phyloP scores from a whole-genome alignment of 1,140 invertebrate species.

The Pogonomyrmex barbatus region DNA sequence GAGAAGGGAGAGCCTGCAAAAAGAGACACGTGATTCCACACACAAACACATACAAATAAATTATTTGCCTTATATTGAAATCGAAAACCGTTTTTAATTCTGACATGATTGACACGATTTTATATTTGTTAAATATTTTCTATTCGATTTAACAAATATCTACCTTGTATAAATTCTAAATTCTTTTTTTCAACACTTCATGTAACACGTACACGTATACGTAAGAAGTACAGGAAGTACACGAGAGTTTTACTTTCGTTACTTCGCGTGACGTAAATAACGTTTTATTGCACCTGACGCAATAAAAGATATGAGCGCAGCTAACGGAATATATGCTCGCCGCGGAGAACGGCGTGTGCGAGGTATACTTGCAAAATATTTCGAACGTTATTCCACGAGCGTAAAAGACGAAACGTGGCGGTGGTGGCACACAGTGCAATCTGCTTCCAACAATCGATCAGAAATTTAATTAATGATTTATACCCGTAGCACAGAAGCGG shows the following conservation, averaged over 20 bases:
- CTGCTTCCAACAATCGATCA: background rate
- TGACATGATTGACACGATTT: background rate
- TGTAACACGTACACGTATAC: background rate
- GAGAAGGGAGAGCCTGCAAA: background rate
- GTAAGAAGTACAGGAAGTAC: background rate
- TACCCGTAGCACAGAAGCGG: background rate
- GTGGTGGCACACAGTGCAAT: background rate
- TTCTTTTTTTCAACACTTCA: too few species aligned
- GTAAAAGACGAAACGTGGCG: too few species aligned
- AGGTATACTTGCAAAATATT: background rate
- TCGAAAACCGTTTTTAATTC: background rate
- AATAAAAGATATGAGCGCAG: background rate
- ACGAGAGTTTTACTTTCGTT: background rate
- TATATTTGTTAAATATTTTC: background rate
- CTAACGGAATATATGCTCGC: background rate
- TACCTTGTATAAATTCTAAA: background rate
- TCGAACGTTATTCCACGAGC: background rate
- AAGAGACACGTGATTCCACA: background rate
- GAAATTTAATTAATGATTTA: constrained; percentile 45
- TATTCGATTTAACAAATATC: background rate
- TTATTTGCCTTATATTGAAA: too few species aligned
- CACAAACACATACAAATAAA: background rate
- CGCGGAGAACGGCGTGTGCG: too few species aligned
- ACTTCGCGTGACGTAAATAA: background rate
- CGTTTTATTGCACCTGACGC: background rate